Conservation (phyloP, 2,797 vertebrate genomes). For the Eulemur coronatus region DNA sequence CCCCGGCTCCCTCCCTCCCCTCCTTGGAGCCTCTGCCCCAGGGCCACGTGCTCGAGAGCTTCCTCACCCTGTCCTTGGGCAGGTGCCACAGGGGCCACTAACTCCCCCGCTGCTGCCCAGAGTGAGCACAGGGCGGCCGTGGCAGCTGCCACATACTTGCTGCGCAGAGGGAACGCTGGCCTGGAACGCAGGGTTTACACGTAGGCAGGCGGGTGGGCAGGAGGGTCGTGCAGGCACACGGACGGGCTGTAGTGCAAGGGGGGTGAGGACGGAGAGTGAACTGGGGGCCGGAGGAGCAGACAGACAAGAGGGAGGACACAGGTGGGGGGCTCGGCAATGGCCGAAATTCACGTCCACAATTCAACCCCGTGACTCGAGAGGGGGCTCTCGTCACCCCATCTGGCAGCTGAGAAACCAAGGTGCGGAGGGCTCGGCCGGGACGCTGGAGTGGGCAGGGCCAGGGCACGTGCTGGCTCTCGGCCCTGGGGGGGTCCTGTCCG, state of each 20-base stretch:
- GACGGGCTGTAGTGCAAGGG: too few relatives aligned
- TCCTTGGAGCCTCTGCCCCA: background rate
- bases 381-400: background rate
- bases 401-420: too few relatives aligned
- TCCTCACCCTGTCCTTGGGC: rapidly evolving
- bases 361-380: background rate
- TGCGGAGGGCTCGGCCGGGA: too few relatives aligned
- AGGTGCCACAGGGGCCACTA: background rate
- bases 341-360: background rate
- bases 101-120: background rate
- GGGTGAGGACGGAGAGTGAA: background rate
- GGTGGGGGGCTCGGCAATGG: background rate
- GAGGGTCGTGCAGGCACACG: background rate
- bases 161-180: too few relatives aligned
- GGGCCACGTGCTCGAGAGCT: background rate
- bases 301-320: background rate
- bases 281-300: background rate
- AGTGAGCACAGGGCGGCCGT: background rate
- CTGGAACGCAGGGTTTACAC: background rate
- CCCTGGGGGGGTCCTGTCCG: too few relatives aligned
- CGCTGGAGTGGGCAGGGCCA: background rate
- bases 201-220: background rate
- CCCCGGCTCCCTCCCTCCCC: background rate
- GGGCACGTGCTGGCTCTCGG: background rate
- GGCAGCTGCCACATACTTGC: background rate